A percentile compares a stretch with the other conserved stretches of the same genome.
Conservation (phyloP, 2,113 vertebrate genomes). For the Gasterosteus aculeatus region DNA sequence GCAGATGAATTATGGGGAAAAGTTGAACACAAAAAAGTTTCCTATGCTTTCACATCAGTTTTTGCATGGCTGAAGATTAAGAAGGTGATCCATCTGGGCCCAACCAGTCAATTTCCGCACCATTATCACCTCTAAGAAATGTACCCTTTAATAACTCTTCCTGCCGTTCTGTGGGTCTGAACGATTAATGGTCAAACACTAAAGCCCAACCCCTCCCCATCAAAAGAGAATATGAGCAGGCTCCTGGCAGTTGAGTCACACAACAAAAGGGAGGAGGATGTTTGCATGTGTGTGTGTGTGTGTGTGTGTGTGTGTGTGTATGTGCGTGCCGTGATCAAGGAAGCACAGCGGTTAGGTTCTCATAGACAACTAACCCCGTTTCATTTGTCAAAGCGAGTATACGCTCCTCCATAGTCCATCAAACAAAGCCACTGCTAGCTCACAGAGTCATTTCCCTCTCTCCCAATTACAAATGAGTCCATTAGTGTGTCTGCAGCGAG, state of each 20-base stretch:
- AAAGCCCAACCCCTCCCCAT: constrained; percentile 6
- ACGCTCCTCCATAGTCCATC: constrained; percentile 91
- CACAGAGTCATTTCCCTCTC: constrained; percentile 93
- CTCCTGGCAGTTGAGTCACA: constrained; percentile 62
- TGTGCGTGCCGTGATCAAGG: constrained; percentile 56
- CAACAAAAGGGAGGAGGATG: constrained; percentile 46
- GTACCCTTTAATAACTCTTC: constrained; percentile 83
- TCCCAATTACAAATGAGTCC: constrained; percentile 99
- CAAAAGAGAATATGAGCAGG: constrained; percentile 41
- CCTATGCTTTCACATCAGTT: neutral
- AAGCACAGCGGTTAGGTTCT: constrained; percentile 77
- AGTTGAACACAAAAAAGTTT: constrained; percentile 58
- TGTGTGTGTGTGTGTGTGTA: constrained; percentile 4
- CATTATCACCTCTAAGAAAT: constrained; percentile 79
- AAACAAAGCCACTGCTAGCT: constrained; percentile 90
- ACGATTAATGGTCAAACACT: constrained; percentile 22
- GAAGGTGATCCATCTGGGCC: constrained; percentile 78
- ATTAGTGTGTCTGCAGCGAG: constrained; percentile 98
- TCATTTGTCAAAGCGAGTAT: constrained; percentile 95
- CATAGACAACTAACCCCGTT: constrained; percentile 88
- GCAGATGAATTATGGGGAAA: constrained; percentile 25
- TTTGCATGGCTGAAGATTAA: constrained; percentile 44
- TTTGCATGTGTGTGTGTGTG: constrained; percentile 6
- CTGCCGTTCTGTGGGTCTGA: constrained; percentile 77
- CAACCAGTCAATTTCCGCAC: constrained; percentile 74